Base-by-base conservation (phyloP, 2,113 vertebrate genomes). In the Trochalopteron elliotii region DNA sequence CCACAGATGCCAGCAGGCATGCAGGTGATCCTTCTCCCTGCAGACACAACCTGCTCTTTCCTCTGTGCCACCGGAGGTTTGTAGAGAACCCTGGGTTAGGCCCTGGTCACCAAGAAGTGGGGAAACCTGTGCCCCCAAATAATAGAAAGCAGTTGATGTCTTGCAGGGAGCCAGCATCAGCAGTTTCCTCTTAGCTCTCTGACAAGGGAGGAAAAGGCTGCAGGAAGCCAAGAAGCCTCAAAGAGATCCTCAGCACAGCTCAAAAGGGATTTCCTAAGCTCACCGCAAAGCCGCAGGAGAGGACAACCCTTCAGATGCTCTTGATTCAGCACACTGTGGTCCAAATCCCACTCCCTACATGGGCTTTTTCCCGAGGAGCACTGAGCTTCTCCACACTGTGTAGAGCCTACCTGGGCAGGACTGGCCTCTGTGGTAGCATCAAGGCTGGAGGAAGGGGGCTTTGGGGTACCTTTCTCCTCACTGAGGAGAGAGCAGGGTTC, bases 271-370 rank as follows among this genome's bases (percentile, higher is more conserved):
- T 96, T 97, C 85, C 88, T 37, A 10, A 83, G 67, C 64, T 90
- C 3, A 7, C 65, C 4, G 5, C 87, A 91, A 90, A 96, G 78
- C 92, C 90, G 65, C 75, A 22, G 82, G 75, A 50, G 40, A 94
- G 79, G 79, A 87, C 85, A 94, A 57, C 67, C 11, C 17, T 47
- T 94, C 92, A 90, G 88, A 94, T 79, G 92, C 88, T 86, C 93
- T 94, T 72, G 63, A 92, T 93, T 92, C 67, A 77, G 55, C 28
- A 27, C 0, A 0, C 49, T 85, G 28, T 68, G 60, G n/a, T 49
- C 63, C 67, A 85, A 76, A 83, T 55, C 88, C 42, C 3, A 4
- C 27, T 40, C 40, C 53, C 53, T 83, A 39, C 45, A 7, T 60
- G 20, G 56, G 53, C n/a, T 44, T 85, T 65, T 79, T 80, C 53